Evolutionary conservation across 2,113 vertebrate species (phyloP).

Genomic region (Cacatua alba): DNA sequence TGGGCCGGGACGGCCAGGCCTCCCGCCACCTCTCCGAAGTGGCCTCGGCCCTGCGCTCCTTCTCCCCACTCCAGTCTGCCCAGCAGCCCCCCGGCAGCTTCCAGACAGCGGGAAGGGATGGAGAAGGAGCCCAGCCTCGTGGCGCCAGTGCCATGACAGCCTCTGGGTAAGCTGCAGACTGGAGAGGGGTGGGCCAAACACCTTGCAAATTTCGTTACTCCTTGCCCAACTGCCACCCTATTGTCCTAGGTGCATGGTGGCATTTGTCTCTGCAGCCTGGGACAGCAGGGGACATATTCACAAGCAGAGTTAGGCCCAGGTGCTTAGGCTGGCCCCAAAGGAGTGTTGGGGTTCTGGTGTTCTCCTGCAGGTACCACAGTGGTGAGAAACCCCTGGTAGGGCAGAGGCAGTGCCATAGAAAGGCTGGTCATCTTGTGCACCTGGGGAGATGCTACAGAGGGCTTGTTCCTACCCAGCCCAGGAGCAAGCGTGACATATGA

Average conservation of each 20-base stretch:
- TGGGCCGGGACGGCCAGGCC: slow-evolving; percentile 82
- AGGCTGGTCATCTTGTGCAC: neutral
- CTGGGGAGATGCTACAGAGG: neutral
- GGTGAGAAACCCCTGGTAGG: neutral
- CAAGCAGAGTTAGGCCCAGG: neutral
- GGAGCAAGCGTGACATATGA: neutral
- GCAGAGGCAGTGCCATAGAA: neutral
- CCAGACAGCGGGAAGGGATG: slow-evolving; percentile 39
- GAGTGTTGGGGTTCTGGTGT: neutral
- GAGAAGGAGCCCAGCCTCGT: slow-evolving; percentile 68
- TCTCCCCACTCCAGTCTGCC: slow-evolving; percentile 87
- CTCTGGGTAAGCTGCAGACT: slow-evolving; percentile 81
- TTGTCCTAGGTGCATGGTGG: neutral
- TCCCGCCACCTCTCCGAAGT: slow-evolving; percentile 85
- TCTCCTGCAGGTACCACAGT: neutral
- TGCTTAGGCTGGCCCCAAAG: neutral
- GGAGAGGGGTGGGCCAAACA: neutral
- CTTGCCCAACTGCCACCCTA: neutral
- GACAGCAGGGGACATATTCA: neutral
- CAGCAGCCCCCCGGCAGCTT: slow-evolving; percentile 77
- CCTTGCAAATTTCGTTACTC: neutral
- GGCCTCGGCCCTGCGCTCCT: slow-evolving; percentile 88
- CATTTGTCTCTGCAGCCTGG: neutral
- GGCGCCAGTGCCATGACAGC: slow-evolving; percentile 80
- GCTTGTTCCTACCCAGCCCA: neutral